Evolutionary conservation across 2,113 vertebrate genomes (phyloP).

Genomic region (Oreochromis spilurus): DNA sequence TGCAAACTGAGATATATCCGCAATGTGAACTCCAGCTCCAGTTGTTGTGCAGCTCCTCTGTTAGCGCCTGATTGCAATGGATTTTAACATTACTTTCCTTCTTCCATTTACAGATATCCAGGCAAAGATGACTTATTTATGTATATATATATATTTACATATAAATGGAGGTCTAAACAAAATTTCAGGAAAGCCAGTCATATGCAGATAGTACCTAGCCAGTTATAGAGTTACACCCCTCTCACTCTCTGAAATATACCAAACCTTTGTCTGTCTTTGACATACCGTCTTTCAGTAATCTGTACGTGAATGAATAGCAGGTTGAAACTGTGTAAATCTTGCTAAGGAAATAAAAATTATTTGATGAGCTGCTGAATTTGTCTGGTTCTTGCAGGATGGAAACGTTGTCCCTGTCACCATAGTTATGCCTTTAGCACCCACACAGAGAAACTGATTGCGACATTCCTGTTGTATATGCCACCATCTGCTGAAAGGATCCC

Average conservation of each 20-base stretch:
- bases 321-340: constrained; percentile 3
- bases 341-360: neutral
- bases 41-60: neutral
- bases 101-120: neutral
- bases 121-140: neutral
- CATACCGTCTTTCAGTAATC: neutral
- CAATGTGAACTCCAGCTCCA: neutral
- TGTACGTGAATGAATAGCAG: neutral
- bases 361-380: neutral
- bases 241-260: neutral
- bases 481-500: constrained; percentile 19
- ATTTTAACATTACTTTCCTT: neutral
- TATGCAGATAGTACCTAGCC: neutral
- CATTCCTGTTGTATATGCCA: constrained; percentile 26
- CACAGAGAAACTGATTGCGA: constrained; percentile 20
- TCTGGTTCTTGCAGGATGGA: constrained; percentile 15
- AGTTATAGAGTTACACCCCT: neutral
- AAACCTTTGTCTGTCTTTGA: neutral
- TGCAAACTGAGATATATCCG: neutral
- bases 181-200: neutral
- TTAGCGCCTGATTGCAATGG: neutral
- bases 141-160: neutral
- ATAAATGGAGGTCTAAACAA: neutral
- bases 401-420: constrained; percentile 34
- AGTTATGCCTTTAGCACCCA: constrained; percentile 19